phyloP scores from a whole-genome alignment of 2,797 vertebrate species.

The Hippopotamyrus pictus region DNA sequence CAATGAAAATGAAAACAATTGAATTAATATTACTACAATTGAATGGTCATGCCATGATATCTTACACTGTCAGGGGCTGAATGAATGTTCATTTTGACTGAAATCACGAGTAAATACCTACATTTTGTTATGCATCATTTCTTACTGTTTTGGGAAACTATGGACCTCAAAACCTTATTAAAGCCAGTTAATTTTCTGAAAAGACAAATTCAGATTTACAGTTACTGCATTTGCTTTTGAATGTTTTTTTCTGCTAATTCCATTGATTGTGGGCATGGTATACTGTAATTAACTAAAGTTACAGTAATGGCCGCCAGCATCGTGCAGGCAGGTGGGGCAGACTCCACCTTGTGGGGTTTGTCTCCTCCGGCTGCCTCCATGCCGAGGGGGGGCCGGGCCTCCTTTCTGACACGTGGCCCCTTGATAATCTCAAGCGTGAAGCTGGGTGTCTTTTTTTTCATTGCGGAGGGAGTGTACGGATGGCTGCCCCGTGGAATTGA shows the following conservation, averaged over 20 bases:
- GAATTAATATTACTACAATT: neutral
- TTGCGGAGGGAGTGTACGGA: conserved; percentile 42
- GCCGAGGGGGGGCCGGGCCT: neutral
- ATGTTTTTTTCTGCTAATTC: neutral
- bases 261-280: neutral
- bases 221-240: neutral
- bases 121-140: neutral
- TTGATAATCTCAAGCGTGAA: conserved; percentile 38
- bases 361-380: neutral
- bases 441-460: conserved; percentile 37
- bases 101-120: neutral
- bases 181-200: neutral
- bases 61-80: neutral
- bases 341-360: neutral
- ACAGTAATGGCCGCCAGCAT: neutral
- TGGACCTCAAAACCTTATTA: neutral
- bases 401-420: conserved; percentile 23
- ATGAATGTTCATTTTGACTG: neutral
- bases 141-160: neutral
- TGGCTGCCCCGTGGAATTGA: conserved; percentile 56
- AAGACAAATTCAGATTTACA: neutral
- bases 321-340: neutral
- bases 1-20: neutral
- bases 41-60: neutral
- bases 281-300: neutral